Conservation (phyloP, 2,797 vertebrate genomes). For the Hypotaenidia philippensis region DNA sequence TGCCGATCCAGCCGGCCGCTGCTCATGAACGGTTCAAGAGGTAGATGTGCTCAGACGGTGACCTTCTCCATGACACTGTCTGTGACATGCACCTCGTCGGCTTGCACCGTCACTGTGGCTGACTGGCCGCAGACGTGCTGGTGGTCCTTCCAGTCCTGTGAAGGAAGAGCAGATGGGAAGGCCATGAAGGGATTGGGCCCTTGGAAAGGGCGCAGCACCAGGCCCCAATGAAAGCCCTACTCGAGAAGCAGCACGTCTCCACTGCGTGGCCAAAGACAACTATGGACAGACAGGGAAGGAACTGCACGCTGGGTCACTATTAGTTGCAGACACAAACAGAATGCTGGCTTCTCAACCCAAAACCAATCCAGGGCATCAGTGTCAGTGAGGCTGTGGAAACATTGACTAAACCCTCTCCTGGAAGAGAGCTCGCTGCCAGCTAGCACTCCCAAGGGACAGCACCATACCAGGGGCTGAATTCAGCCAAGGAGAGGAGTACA, state of each 20-base stretch:
- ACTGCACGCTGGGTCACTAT: accelerated
- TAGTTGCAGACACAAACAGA: background rate
- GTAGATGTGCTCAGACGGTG: constrained; percentile 75
- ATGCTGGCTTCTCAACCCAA: background rate
- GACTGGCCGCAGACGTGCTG: constrained; percentile 92
- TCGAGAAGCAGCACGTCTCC: background rate
- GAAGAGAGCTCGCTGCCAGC: background rate
- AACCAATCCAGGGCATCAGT: background rate
- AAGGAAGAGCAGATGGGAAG: background rate
- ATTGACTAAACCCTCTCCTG: background rate
- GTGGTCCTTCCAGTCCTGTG: constrained; percentile 98
- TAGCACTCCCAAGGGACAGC: accelerated
- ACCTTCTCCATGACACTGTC: constrained; percentile 90
- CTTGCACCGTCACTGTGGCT: constrained; percentile 79
- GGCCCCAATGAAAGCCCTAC: background rate
- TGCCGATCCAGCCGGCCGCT: constrained; percentile 36
- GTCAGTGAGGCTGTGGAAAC: background rate
- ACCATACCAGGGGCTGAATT: accelerated
- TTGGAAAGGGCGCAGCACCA: background rate
- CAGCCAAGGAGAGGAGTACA: background rate
- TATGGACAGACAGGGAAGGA: background rate
- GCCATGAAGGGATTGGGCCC: background rate
- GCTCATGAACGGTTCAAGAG: background rate
- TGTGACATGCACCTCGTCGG: constrained; percentile 86
- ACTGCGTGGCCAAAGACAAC: background rate